Evolutionary conservation across 2,888 invertebrate species (phyloP).

Genomic region (Aproaerema taeniolella): DNA sequence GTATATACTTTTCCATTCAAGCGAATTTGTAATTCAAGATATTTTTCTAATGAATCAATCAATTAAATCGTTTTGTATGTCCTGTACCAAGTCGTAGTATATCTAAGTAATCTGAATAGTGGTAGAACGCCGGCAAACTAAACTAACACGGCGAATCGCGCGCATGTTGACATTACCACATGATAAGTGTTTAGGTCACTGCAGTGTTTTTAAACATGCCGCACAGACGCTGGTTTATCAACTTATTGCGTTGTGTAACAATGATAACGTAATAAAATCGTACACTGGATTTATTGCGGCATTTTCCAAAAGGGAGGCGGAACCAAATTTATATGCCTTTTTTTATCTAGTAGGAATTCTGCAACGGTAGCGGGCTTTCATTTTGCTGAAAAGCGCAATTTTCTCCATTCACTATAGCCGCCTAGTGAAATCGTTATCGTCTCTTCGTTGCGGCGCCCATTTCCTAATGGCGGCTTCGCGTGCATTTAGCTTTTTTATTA

Average conservation of each 20-base stretch:
- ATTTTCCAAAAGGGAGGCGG: conserved; percentile 41
- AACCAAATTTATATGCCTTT: conserved; percentile 41
- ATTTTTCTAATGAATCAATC: too few relatives aligned
- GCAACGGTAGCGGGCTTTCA: conserved; percentile 58
- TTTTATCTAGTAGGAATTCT: conserved; percentile 55
- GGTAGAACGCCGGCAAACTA: too few relatives aligned
- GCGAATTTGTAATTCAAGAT: too few relatives aligned
- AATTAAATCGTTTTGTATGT: too few relatives aligned
- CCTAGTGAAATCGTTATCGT: conserved; percentile 70
- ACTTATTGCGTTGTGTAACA: conserved; percentile 8
- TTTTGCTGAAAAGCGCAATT: conserved; percentile 73
- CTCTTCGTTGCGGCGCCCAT: conserved; percentile 59
- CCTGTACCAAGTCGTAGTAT: too few relatives aligned
- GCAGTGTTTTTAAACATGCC: background rate
- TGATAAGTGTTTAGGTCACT: conserved; percentile 8
- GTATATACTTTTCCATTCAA: too few relatives aligned
- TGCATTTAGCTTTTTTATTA: conserved; percentile 62
- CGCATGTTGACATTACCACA: conserved; percentile 5
- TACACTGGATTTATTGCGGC: conserved; percentile 38
- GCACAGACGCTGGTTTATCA: background rate
- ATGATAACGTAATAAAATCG: conserved; percentile 15
- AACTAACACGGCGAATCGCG: too few relatives aligned
- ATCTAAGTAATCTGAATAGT: too few relatives aligned
- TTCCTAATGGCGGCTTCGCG: conserved; percentile 71
- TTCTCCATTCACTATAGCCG: conserved; percentile 65